Conservation (phyloP, 2,113 vertebrate genomes). For the Pseudolaguvia tuberculata region DNA sequence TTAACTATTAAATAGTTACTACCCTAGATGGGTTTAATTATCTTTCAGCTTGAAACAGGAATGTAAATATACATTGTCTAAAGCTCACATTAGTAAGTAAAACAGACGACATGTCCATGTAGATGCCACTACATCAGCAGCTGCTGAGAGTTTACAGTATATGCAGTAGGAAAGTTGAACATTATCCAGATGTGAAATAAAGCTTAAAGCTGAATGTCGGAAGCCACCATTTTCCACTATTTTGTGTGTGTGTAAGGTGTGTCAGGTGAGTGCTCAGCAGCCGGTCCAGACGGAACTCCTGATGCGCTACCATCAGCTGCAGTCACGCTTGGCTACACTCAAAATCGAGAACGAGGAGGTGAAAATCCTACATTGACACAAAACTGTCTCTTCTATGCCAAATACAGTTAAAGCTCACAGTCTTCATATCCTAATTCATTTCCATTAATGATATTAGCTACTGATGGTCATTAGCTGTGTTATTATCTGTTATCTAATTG, state of each 20-base stretch:
- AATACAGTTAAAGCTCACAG: not conserved
- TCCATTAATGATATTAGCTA: not conserved
- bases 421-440: not conserved
- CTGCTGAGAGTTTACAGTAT: too few relatives aligned
- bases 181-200: not conserved
- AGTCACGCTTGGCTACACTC: conserved; percentile 90
- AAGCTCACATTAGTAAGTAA: not conserved
- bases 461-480: not conserved
- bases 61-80: not conserved
- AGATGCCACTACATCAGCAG: not conserved
- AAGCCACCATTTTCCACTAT: not conserved
- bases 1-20: too few relatives aligned
- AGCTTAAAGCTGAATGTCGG: not conserved
- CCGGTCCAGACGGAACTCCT: conserved; percentile 92
- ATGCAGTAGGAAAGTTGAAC: not conserved
- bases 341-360: conserved; percentile 99
- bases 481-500: conserved; percentile 10
- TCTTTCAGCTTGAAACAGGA: not conserved
- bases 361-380: conserved; percentile 42
- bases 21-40: too few relatives aligned
- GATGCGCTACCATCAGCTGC: conserved; percentile 95
- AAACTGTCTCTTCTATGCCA: not conserved
- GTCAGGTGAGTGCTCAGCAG: conserved; percentile 95
- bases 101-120: not conserved
- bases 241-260: conserved; percentile 73